Evolutionary conservation across 2,888 invertebrate genomes (phyloP).

Genomic region (Mystacides longicornis): DNA sequence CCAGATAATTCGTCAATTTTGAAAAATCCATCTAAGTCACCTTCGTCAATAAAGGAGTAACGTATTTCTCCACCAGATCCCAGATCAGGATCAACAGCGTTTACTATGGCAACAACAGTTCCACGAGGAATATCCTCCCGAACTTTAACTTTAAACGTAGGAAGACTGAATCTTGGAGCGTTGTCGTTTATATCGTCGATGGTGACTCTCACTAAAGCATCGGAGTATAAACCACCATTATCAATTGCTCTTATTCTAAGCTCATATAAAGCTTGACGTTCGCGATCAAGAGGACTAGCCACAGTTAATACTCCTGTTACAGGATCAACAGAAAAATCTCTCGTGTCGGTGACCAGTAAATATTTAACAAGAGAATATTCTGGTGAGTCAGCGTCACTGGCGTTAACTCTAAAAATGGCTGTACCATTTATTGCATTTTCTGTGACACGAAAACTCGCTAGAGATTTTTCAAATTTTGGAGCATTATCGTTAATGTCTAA

Average conservation of each 20-base stretch:
- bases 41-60: slow-evolving; percentile 69
- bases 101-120: slow-evolving; percentile 77
- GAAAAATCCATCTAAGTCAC: slow-evolving; percentile 62
- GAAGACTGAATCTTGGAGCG: slow-evolving; percentile 71
- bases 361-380: slow-evolving; percentile 71
- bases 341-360: slow-evolving; percentile 65
- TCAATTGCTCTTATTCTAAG: slow-evolving; percentile 73
- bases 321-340: slow-evolving; percentile 73
- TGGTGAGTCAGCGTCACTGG: slow-evolving; percentile 78
- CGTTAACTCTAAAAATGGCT: slow-evolving; percentile 72
- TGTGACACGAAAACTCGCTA: slow-evolving; percentile 76
- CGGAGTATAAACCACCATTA: slow-evolving; percentile 68
- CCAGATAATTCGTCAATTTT: slow-evolving; percentile 80
- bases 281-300: slow-evolving; percentile 73
- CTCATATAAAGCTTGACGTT: slow-evolving; percentile 74
- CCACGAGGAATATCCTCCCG: slow-evolving; percentile 88
- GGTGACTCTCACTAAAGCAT: slow-evolving; percentile 72
- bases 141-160: slow-evolving; percentile 70
- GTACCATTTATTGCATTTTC: slow-evolving; percentile 84
- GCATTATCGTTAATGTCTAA: slow-evolving; percentile 87
- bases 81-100: slow-evolving; percentile 75
- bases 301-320: slow-evolving; percentile 70
- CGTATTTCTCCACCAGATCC: slow-evolving; percentile 73
- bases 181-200: slow-evolving; percentile 91
- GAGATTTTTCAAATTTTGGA: slow-evolving; percentile 74